Evolutionary conservation across 2,797 vertebrate species (phyloP), one percentile per base, ranked within the genome.

Genomic region (Gorsachius magnificus): DNA sequence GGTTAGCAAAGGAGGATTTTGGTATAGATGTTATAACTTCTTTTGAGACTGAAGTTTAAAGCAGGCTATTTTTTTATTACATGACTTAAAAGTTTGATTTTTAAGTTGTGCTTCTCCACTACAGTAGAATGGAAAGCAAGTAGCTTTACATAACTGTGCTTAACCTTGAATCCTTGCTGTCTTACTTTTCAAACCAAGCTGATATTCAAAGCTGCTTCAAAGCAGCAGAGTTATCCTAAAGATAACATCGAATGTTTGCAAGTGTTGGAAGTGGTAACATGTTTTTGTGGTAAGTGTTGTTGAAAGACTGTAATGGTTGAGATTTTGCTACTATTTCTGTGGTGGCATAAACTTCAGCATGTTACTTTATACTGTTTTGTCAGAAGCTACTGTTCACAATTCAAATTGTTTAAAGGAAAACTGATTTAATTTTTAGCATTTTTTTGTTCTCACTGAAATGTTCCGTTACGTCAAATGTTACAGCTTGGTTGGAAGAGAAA

Each of bases 241-340:
- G 84, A 89, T 86, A 95, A 45, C 70, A 24, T 86, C 56, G 54
- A 76, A 94, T 83, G 90, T 90, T 84, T 91, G 45, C 92, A 89
- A 79, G 15, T 95, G 81, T 91, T 93, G 93, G 93, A 96, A 88
- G 80, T 38, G 45, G 51, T 79, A 94, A 92, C 35, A 53, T 65
- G 17, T 74, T 95, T 95, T 91, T 69, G 93, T 94, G 94, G 94
- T 75, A 95, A 74, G 63, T 22, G 35, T 57, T 96, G 80, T 84
- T 96, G 96, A 90, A 96, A 96, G 90, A 82, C 96, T 95, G 76
- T 87, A 89, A 83, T 96, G 43, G 58, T 84, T 76, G 78, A 79
- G 70, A 82, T 82, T 91, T 91, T 80, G 66, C 48, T 83, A 5
- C 58, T 89, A 5, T 94, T 94, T 90, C 38, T 70, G 84, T 66